Conservation (phyloP, 2,888 invertebrate genomes). For the Scelioninae gen. 2 region DNA sequence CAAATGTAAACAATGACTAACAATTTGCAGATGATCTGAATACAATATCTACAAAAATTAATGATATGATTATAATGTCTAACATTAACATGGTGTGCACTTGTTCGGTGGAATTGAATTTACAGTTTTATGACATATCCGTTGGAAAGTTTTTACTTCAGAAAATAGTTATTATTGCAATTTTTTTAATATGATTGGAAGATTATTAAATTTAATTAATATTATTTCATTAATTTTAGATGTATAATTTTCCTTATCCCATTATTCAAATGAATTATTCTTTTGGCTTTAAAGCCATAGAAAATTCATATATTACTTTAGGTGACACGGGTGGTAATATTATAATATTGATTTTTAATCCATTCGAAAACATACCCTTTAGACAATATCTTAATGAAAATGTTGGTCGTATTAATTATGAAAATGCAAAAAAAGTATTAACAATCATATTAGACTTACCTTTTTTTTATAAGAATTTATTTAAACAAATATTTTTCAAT, state of each 20-base stretch:
- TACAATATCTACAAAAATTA: slow-evolving; percentile 83
- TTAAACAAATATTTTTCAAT: neutral
- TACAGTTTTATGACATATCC: slow-evolving; percentile 88
- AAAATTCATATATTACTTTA: slow-evolving; percentile 80
- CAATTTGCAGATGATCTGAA: slow-evolving; percentile 77
- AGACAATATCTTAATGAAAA: slow-evolving; percentile 81
- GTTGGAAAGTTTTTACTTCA: slow-evolving; percentile 84
- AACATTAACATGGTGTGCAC: slow-evolving; percentile 87
- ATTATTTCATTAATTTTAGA: slow-evolving; percentile 57
- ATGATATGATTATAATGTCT: slow-evolving; percentile 84
- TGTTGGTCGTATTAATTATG: slow-evolving; percentile 78
- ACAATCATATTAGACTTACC: neutral
- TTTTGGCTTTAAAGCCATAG: slow-evolving; percentile 77
- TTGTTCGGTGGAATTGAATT: slow-evolving; percentile 85
- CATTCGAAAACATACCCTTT: slow-evolving; percentile 82
- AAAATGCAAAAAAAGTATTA: slow-evolving; percentile 77
- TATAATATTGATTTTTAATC: slow-evolving; percentile 80
- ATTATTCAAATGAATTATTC: slow-evolving; percentile 79
- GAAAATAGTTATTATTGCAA: slow-evolving; percentile 76
- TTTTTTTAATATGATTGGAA: neutral
- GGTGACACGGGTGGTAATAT: slow-evolving; percentile 87
- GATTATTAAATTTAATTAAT: neutral
- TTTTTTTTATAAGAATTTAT: too few species aligned
- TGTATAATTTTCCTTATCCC: slow-evolving; percentile 81
- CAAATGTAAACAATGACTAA: neutral